These are phyloP conservation scores for Styela plicata DNA, from an alignment of 23 tunicate species.

Conservation along the genomic window DNA sequence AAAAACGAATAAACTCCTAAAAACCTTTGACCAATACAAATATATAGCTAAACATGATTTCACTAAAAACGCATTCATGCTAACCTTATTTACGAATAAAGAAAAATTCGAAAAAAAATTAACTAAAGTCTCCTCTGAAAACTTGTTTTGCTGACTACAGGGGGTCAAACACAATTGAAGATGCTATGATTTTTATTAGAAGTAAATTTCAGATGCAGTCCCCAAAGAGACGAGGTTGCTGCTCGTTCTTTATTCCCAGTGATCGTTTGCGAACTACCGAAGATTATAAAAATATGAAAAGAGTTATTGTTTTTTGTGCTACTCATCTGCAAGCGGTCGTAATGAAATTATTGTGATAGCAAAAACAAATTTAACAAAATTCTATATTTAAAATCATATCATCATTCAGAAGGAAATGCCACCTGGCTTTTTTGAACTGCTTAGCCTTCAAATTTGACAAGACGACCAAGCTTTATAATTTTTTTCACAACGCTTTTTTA, in stretches of 20 bases:
- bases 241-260: background rate
- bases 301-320: background rate
- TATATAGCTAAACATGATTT: background rate
- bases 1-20: background rate
- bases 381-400: too few species aligned
- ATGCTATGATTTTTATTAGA: background rate
- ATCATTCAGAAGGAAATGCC: too few species aligned
- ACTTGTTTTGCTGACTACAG: background rate
- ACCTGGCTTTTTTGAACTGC: too few species aligned
- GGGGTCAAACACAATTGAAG: background rate
- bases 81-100: background rate
- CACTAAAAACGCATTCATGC: background rate
- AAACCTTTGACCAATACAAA: background rate
- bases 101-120: slow-evolving; percentile 9
- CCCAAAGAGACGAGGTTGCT: background rate
- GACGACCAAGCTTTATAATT: too few species aligned
- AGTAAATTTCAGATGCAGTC: background rate
- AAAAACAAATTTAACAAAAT: too few species aligned
- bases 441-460: too few species aligned
- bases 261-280: background rate
- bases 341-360: background rate
- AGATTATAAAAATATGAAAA: background rate
- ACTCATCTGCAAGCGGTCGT: background rate
- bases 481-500: too few species aligned
- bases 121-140: background rate